Evolutionary conservation across 1,140 invertebrate species (phyloP).

Genomic region (Choristoneura fumiferana): DNA sequence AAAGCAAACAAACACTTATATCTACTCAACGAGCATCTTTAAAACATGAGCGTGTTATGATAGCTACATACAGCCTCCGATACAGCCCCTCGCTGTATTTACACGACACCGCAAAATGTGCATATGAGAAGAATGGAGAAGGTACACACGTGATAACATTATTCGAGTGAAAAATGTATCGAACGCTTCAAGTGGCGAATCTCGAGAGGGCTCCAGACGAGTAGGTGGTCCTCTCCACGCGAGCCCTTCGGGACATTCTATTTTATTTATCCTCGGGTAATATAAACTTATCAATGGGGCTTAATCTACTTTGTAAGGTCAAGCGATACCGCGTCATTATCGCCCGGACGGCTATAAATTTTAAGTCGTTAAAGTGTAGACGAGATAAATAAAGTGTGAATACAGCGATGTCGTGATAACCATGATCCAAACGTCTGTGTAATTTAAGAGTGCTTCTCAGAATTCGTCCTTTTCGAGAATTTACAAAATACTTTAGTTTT

Average conservation of each 20-base stretch:
- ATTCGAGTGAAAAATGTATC: slow-evolving; percentile 61
- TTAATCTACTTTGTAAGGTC: slow-evolving; percentile 10
- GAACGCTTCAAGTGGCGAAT: slow-evolving; percentile 48
- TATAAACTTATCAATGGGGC: slow-evolving; percentile 6
- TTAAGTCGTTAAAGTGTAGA: slow-evolving; percentile 1
- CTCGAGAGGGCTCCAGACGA: slow-evolving; percentile 44
- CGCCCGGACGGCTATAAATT: slow-evolving; percentile 7
- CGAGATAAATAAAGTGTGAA: slow-evolving; percentile 16
- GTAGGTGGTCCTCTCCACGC: slow-evolving; percentile 24
- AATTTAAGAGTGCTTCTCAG: background rate
- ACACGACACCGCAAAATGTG: slow-evolving; percentile 16
- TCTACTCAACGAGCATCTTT: no score
- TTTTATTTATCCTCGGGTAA: slow-evolving; percentile 1
- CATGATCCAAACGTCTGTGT: background rate
- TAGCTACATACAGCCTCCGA: background rate
- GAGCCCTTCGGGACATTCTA: slow-evolving; percentile 1
- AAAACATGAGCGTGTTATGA: no score
- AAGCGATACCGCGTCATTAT: slow-evolving; percentile 8
- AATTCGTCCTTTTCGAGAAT: background rate
- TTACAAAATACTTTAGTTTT: background rate
- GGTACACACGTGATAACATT: slow-evolving; percentile 48
- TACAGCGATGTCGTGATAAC: slow-evolving; percentile 5
- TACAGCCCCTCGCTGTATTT: slow-evolving; percentile 5
- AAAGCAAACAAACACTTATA: background rate
- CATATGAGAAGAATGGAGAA: background rate